Evolutionary conservation across 2,113 vertebrate genomes (phyloP), one percentile per base, ranked within the genome.

Genomic region (Syngnathoides biaculeatus): DNA sequence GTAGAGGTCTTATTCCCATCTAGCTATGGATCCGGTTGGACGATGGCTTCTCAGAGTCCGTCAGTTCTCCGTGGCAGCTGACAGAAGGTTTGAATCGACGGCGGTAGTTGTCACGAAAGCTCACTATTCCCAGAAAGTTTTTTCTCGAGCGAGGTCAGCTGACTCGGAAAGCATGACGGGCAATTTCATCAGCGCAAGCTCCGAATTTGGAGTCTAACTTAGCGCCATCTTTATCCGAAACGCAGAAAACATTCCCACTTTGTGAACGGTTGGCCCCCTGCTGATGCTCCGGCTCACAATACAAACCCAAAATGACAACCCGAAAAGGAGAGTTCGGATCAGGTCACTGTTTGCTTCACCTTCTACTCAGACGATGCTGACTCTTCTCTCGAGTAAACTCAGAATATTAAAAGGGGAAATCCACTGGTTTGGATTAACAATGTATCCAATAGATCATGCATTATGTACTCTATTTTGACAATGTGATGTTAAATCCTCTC

Each of bases 61-160:
- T 79, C 79, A 84, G 80, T 65, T 60, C 47, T 45, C 22, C 63
- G 5, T 30, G 70, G 66, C 2, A 20, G 55, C 70, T 83, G 83
- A 77, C 81, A 79, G 77, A 63, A 64, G 27, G 63, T 39, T 42
- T 65, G 72, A 72, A 79, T 86, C 76, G 65, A 84, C 83, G 76
- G 82, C 53, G 47, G 84, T 79, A 59, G 65, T 71, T n/a, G 60
- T 84, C 79, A 84, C 81, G 4, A 77, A 76, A 84, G 79, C 86
- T 69, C 81, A 81, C 67, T 87, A 75, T 42, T 76, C 73, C 75
- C 77, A 65, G 74, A 82, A 78, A 66, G 73, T 77, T 72, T 77
- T 86, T 88, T 85, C n/a, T 85, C 83, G 81, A 70, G 71, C 81
- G 72, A 64, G 75, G 82, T 86, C 87, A 88, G 75, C 64, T 50